phyloP scores from a whole-genome alignment of 2,797 vertebrate species.

The Anniella stebbinsi region DNA sequence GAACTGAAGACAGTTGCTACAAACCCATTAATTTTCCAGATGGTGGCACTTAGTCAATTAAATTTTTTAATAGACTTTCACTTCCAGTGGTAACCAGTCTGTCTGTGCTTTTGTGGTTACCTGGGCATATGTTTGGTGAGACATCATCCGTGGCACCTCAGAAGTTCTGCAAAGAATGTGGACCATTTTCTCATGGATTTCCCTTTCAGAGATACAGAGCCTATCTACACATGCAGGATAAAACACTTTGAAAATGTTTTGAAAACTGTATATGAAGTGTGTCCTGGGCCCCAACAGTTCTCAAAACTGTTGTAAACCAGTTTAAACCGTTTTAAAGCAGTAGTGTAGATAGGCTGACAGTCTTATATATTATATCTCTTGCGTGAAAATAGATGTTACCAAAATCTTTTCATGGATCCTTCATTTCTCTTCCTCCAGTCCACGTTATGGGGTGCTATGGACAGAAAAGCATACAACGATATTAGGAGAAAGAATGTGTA shows the following conservation, averaged over 20 bases:
- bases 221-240: too few species aligned
- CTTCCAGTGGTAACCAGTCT: constrained; percentile 62
- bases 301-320: too few species aligned
- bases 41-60: constrained; percentile 70
- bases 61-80: constrained; percentile 64
- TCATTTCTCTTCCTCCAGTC: not conserved
- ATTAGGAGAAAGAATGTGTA: not conserved
- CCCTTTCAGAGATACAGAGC: not conserved
- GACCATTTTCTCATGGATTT: not conserved
- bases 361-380: not conserved
- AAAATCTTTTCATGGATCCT: not conserved
- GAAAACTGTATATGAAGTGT: too few species aligned
- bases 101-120: constrained; percentile 40
- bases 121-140: constrained; percentile 36
- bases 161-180: not conserved
- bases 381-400: not conserved
- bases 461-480: not conserved
- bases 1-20: constrained; percentile 62
- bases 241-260: too few species aligned
- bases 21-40: constrained; percentile 68
- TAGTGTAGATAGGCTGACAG: too few species aligned
- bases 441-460: not conserved
- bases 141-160: constrained; percentile 29
- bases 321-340: too few species aligned
- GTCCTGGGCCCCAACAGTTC: too few species aligned